Percentiles rank a stretch among this genome's conserved stretches.
phyloP scores from a whole-genome alignment of 35 echinoderm and acorn worm genomes.

The Ophioderma brevispina region DNA sequence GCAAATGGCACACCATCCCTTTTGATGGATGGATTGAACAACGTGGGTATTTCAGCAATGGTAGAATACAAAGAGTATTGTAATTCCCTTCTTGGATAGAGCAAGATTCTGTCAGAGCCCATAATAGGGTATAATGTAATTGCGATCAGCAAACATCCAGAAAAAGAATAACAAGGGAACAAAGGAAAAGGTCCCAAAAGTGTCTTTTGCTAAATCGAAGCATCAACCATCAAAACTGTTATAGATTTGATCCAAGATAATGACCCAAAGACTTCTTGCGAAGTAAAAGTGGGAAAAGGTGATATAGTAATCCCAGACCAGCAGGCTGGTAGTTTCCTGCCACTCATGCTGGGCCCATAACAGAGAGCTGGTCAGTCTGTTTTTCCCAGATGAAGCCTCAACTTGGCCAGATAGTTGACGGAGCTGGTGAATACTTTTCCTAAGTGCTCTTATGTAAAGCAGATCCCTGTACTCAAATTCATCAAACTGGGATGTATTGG shows the following conservation, averaged over 20 bases:
- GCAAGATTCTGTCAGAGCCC: background rate
- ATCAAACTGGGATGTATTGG: conserved; percentile 16
- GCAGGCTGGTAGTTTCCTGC: background rate
- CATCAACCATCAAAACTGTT: background rate
- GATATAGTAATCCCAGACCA: conserved; percentile 8
- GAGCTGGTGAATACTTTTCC: conserved; percentile 8
- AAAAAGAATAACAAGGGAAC: background rate
- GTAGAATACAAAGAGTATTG: background rate
- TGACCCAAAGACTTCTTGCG: conserved; percentile 14
- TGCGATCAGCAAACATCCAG: background rate
- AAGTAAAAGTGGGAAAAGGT: conserved; percentile 16
- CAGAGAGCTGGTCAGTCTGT: conserved; percentile 2
- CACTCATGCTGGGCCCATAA: conserved; percentile 14
- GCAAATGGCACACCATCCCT: conserved; percentile 58
- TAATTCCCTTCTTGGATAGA: background rate
- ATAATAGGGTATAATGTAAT: conserved; percentile 51
- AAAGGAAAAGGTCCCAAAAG: background rate
- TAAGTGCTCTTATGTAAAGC: background rate
- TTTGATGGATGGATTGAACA: conserved; percentile 46
- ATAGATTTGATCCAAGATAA: conserved; percentile 10
- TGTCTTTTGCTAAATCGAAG: background rate
- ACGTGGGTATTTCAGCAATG: background rate
- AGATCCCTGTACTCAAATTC: conserved; percentile 24
- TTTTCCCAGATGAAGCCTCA: conserved; percentile 5
- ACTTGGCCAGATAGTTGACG: background rate